Evolutionary conservation across 53 echinoderm and acorn worm species (phyloP), one percentile per base, ranked within the genome.

Genomic region (Apostichopus leukothele): DNA sequence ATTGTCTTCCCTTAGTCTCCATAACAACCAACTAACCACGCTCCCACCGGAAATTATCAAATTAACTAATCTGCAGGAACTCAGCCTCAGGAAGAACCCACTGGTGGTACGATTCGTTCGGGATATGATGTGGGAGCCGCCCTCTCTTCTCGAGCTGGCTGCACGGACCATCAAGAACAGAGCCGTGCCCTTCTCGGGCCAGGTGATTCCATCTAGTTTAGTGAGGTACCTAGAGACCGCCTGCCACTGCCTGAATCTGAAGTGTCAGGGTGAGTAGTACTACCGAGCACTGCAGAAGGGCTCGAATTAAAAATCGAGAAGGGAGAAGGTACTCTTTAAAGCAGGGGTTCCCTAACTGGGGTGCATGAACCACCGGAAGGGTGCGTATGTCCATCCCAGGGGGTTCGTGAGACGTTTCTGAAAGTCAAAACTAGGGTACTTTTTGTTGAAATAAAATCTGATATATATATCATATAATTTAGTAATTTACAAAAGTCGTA

Each of bases 71-170:
- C 93, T 97, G n/a, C 92, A 92, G 50, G 97, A 95, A 83, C 90
- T 97, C 11, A 97, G 97, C 83, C 88, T 97, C 50, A 89, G 97
- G 0, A 95, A 95, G 1, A 97, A 97, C 90, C 97, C 97, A 53
- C 68, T 97, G 90, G 97, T 97, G 10, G 93, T 95, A 67, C 95
- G 97, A 60, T 97, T 97, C 59, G 92, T 95, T 7, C 95, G 97
- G 1, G 95, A 97, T 75, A 25, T 95, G 5, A 94, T 95, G 74
- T 97, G 94, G 94, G 91, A 97, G 67, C 97, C 97, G 11, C 97
- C 97, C 0, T 89, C 95, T 11, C 90, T 97, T 4, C 81, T 93
- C 77, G 97, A 97, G 89, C 75, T 97, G 53, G 89, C 97, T 0
- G 97, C 92, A 0, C 79, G 97, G 5, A 51, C 87, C 0, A 88